phyloP scores from a whole-genome alignment of 2,113 vertebrate species.

The Tonatia bakeri region DNA sequence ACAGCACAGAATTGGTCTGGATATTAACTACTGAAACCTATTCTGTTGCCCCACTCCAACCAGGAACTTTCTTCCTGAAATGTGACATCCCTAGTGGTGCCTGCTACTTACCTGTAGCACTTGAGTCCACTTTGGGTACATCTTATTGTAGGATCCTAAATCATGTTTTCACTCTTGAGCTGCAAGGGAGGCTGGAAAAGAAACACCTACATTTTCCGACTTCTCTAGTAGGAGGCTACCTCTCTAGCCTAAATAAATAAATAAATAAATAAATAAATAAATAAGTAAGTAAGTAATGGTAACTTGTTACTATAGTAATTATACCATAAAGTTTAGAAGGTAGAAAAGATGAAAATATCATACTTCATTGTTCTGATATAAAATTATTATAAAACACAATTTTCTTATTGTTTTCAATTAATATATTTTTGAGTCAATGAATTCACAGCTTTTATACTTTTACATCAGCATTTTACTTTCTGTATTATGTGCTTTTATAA shows the following conservation, averaged over 20 bases:
- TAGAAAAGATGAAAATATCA: background rate
- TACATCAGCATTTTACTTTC: background rate
- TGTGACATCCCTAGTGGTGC: too few species aligned
- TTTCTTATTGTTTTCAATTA: background rate
- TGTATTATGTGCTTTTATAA: background rate
- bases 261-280: too few species aligned
- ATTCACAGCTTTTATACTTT: background rate
- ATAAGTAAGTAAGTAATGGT: too few species aligned
- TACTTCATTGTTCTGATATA: background rate
- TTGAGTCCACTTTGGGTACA: background rate
- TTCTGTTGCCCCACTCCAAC: background rate
- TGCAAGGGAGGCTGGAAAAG: background rate
- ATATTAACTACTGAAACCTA: background rate
- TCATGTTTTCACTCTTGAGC: background rate
- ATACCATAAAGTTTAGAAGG: background rate
- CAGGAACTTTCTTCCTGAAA: background rate
- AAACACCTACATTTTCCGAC: background rate
- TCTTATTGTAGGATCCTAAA: background rate
- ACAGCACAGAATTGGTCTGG: background rate
- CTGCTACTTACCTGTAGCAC: background rate
- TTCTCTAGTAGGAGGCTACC: background rate
- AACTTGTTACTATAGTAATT: background rate
- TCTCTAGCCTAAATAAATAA: background rate
- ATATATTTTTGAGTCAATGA: background rate
- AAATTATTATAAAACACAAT: background rate